phyloP scores from a whole-genome alignment of 2,113 vertebrate species.

The Antechinus flavipes region DNA sequence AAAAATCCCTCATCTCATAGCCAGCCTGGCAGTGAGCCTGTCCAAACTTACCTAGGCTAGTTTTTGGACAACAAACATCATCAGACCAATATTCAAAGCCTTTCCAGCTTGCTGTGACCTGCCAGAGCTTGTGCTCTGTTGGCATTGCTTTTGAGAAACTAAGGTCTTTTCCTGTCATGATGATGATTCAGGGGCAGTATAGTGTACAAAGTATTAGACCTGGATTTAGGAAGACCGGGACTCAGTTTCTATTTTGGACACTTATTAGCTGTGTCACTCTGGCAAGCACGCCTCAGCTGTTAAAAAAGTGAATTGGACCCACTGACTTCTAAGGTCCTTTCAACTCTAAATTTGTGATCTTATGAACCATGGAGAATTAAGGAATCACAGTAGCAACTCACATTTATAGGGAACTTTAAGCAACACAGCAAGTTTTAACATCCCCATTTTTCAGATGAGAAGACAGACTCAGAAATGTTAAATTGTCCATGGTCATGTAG shows the following conservation, averaged over 20 bases:
- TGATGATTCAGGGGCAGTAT: not conserved
- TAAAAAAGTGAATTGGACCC: not conserved
- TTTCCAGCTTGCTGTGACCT: not conserved
- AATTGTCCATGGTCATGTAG: not conserved
- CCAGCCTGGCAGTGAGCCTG: not conserved
- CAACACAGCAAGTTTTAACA: not conserved
- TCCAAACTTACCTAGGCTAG: not conserved
- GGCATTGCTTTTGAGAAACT: not conserved
- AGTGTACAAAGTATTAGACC: not conserved
- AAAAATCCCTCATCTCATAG: not conserved
- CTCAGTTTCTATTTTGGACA: not conserved
- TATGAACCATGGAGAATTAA: not conserved
- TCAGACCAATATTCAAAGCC: not conserved
- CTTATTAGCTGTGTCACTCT: not conserved
- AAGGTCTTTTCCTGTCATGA: not conserved
- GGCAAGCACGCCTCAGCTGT: not conserved
- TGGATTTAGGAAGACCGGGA: not conserved
- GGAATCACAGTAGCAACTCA: not conserved
- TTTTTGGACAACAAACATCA: slow-evolving; percentile 5
- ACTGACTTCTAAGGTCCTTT: not conserved
- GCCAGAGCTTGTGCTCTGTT: not conserved
- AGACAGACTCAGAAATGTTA: not conserved
- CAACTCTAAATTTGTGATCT: not conserved
- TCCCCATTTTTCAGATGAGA: not conserved
- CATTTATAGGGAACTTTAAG: not conserved